Evolutionary conservation across 2,113 vertebrate genomes (phyloP).

Genomic region (Festucalex cinctus): DNA sequence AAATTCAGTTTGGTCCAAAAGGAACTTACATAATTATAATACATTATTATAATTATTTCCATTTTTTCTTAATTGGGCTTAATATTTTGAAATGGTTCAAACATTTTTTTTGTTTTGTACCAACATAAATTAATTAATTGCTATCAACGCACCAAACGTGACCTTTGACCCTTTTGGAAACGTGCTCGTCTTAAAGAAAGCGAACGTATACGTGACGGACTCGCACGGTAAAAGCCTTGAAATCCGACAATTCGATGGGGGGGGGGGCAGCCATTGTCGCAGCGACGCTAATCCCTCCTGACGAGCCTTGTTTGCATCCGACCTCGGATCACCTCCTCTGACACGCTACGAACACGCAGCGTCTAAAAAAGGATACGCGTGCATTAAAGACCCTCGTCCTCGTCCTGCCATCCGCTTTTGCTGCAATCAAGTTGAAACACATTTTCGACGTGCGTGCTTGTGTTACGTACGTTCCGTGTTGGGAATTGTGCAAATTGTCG

Average conservation of each 20-base stretch:
- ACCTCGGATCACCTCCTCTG: slow-evolving; percentile 49
- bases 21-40: too few species aligned
- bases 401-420: not conserved
- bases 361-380: slow-evolving; percentile 13
- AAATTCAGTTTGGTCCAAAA: too few species aligned
- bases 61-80: too few species aligned
- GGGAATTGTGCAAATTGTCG: not conserved
- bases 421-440: not conserved
- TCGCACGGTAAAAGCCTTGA: too few species aligned
- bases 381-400: not conserved
- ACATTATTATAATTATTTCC: too few species aligned
- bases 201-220: too few species aligned
- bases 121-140: too few species aligned
- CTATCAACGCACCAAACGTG: too few species aligned
- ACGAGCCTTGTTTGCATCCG: slow-evolving; percentile 48
- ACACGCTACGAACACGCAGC: slow-evolving; percentile 21
- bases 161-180: too few species aligned
- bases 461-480: not conserved
- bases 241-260: too few species aligned
- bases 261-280: not conserved
- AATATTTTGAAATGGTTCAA: too few species aligned
- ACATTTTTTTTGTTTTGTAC: too few species aligned
- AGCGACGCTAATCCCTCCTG: slow-evolving; percentile 23
- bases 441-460: not conserved
- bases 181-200: not conserved